Evolutionary conservation across 2,888 invertebrate species (phyloP).

Genomic region (Drosophila parthenogenetica): DNA sequence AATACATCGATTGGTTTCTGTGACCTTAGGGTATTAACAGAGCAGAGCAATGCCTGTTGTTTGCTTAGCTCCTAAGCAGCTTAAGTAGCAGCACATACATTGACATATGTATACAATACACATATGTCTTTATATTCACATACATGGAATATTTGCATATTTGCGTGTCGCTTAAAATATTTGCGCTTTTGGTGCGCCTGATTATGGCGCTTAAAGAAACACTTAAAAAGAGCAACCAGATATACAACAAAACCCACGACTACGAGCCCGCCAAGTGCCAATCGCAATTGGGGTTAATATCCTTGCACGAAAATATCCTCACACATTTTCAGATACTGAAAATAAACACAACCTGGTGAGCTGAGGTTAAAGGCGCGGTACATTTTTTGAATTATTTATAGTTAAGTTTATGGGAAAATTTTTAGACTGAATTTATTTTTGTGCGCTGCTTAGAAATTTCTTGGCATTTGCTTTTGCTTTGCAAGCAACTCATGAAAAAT

Average conservation of each 20-base stretch:
- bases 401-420: constrained; percentile 78
- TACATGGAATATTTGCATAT: constrained; percentile 73
- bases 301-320: constrained; percentile 74
- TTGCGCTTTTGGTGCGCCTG: constrained; percentile 75
- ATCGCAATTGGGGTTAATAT: constrained; percentile 79
- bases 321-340: constrained; percentile 47
- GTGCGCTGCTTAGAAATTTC: constrained; percentile 48
- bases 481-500: constrained; percentile 65
- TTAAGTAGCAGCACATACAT: constrained; percentile 61
- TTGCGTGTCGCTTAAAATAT: constrained; percentile 76
- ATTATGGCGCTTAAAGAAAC: constrained; percentile 81
- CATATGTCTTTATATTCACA: constrained; percentile 30
- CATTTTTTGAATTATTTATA: constrained; percentile 79
- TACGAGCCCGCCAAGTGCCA: constrained; percentile 67
- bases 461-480: constrained; percentile 15
- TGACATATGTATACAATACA: constrained; percentile 15
- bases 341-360: constrained; percentile 4
- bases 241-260: constrained; percentile 30
- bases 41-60: constrained; percentile 52
- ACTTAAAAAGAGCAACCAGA: constrained; percentile 71
- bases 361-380: constrained; percentile 22
- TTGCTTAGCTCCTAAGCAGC: constrained; percentile 77
- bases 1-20: constrained; percentile 29
- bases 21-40: constrained; percentile 56
- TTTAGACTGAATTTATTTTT: constrained; percentile 74